Conservation (phyloP, 2,797 vertebrate species). For the Poecilia velifera region DNA sequence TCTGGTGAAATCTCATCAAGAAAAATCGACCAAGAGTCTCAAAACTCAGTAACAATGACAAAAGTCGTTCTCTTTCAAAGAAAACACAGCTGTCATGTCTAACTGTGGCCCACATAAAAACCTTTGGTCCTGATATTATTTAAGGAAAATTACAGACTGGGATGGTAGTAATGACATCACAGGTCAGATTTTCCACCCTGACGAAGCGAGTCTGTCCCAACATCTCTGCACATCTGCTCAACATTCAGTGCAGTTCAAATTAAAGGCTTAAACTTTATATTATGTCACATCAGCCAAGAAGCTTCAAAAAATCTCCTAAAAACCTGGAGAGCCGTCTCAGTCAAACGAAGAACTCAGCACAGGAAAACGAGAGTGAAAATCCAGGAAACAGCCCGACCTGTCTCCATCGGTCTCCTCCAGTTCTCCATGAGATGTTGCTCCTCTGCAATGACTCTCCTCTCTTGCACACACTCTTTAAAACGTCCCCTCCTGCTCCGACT, state of each 20-base stretch:
- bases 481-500: conserved; percentile 38
- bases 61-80: not conserved
- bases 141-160: conserved; percentile 26
- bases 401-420: conserved; percentile 60
- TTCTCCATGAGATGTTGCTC: conserved; percentile 63
- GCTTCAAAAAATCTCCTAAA: not conserved
- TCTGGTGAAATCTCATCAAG: conserved; percentile 22
- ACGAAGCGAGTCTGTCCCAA: conserved; percentile 38
- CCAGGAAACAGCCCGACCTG: conserved; percentile 56
- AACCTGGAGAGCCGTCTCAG: not conserved
- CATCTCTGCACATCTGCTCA: conserved; percentile 60
- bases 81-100: conserved; percentile 10
- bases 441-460: conserved; percentile 52
- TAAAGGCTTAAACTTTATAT: conserved; percentile 24
- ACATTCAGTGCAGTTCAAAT: conserved; percentile 42
- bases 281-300: conserved; percentile 14
- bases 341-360: not conserved
- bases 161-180: conserved; percentile 38
- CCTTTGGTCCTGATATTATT: conserved; percentile 22
- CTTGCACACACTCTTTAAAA: conserved; percentile 45
- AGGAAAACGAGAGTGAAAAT: not conserved
- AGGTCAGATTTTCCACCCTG: conserved; percentile 55
- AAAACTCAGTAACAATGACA: not conserved
- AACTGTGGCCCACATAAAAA: not conserved
- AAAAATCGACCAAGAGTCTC: not conserved